Conservation (phyloP, 2,888 invertebrate genomes). For the Alcis repandata region DNA sequence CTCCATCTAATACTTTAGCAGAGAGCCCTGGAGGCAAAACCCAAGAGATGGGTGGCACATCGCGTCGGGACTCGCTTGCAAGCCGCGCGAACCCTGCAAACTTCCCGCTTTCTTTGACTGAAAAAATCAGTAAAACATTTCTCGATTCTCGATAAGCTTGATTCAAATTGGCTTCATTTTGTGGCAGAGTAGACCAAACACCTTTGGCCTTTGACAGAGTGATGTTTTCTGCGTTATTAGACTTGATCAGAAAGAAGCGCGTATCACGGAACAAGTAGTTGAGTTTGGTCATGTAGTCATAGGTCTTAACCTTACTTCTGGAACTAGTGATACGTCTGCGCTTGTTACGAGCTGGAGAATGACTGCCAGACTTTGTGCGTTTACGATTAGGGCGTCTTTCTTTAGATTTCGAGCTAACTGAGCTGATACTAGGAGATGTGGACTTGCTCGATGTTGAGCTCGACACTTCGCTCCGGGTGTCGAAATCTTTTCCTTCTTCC, state of each 20-base stretch:
- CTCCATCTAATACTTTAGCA: conserved; percentile 97
- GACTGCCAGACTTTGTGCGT: conserved; percentile 79
- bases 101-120: conserved; percentile 99
- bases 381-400: conserved; percentile 86
- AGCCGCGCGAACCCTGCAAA: conserved; percentile 98
- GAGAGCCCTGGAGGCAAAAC: conserved; percentile 97
- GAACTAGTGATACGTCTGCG: conserved; percentile 69
- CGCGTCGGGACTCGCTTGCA: conserved; percentile 94
- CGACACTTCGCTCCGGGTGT: conserved; percentile 95
- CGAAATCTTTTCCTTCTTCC: conserved; percentile 91
- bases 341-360: conserved; percentile 75
- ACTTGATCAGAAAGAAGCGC: conserved; percentile 98
- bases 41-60: conserved; percentile 97
- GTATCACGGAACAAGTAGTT: conserved; percentile 98
- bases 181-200: conserved; percentile 99
- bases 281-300: conserved; percentile 95
- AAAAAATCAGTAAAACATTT: conserved; percentile 98
- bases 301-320: conserved; percentile 87
- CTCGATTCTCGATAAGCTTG: conserved; percentile 97
- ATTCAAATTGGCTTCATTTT: conserved; percentile 98
- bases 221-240: conserved; percentile 98
- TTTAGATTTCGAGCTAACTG: conserved; percentile 90
- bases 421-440: conserved; percentile 92
- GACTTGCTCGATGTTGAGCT: conserved; percentile 92
- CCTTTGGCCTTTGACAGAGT: conserved; percentile 97